These are phyloP conservation scores for Serilophus lunatus DNA, from an alignment of 2,113 vertebrate species.

Conservation along the genomic window DNA sequence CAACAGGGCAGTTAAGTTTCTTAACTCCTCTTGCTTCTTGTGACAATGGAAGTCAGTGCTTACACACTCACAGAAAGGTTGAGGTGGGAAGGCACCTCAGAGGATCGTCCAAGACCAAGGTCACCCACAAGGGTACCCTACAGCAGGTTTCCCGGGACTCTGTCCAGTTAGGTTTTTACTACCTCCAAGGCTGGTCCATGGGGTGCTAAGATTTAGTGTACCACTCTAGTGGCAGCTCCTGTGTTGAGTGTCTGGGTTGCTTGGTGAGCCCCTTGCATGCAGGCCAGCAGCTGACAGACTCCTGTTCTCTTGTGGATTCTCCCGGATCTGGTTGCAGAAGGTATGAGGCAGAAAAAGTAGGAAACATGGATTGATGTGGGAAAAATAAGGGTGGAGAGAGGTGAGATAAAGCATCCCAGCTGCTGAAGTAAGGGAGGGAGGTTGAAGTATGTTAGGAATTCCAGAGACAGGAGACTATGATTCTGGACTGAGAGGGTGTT, in stretches of 20 bases:
- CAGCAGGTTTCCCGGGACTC: not conserved
- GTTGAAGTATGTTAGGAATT: not conserved
- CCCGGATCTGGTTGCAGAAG: not conserved
- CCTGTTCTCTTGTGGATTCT: not conserved
- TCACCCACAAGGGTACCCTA: not conserved
- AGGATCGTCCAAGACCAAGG: not conserved
- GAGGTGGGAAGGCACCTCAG: not conserved
- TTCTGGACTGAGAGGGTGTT: not conserved
- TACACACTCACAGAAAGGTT: not conserved
- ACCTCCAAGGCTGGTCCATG: not conserved
- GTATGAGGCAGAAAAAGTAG: not conserved
- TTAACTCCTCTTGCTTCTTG: not conserved
- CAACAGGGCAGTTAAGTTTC: not conserved
- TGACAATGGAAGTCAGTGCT: not conserved
- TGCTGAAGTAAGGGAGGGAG: not conserved
- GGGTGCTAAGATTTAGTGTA: not conserved
- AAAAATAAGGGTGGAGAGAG: not conserved
- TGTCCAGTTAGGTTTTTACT: accelerated
- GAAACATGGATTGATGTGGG: not conserved
- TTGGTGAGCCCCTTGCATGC: not conserved
- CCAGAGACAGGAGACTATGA: not conserved
- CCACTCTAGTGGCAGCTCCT: not conserved
- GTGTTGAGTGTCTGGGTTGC: not conserved
- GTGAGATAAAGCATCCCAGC: not conserved
- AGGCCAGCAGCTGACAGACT: not conserved